Conservation (phyloP, 1,140 invertebrate genomes). For the Drosophila prosaltans region DNA sequence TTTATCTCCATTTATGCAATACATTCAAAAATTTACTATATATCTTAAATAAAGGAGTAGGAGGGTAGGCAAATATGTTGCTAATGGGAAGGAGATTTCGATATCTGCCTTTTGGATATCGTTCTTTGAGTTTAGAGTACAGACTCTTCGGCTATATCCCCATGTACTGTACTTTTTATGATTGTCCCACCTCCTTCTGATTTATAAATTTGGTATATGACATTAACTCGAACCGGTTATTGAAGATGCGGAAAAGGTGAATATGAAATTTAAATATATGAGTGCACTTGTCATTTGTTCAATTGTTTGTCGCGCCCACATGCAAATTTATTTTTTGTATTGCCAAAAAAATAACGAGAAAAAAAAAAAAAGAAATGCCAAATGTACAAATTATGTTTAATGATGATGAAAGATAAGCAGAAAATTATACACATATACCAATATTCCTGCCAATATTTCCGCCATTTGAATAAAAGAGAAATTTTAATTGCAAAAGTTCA, state of each 20-base stretch:
- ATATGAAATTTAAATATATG: slow-evolving; percentile 21
- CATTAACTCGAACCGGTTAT: slow-evolving; percentile 23
- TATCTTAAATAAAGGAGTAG: too few species aligned
- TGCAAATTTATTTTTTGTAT: slow-evolving; percentile 18
- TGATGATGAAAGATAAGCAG: not conserved
- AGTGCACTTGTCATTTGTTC: slow-evolving; percentile 33
- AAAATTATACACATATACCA: not conserved
- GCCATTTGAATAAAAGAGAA: too few species aligned
- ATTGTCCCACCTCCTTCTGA: not conserved
- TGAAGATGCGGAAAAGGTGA: slow-evolving; percentile 37
- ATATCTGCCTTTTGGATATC: not conserved
- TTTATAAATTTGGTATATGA: slow-evolving; percentile 3
- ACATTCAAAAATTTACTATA: too few species aligned
- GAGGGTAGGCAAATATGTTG: too few species aligned
- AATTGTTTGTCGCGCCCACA: slow-evolving; percentile 29
- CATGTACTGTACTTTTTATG: not conserved
- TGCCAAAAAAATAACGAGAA: not conserved
- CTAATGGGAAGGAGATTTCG: too few species aligned
- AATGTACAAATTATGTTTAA: slow-evolving; percentile 8
- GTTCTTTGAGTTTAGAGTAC: not conserved
- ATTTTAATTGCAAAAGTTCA: too few species aligned
- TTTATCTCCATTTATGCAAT: not conserved
- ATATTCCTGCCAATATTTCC: too few species aligned
- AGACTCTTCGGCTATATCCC: not conserved
- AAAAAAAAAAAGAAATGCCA: slow-evolving; percentile 9